phyloP scores from a whole-genome alignment of 2,888 invertebrate species.

The Andrena haemorrhoa region DNA sequence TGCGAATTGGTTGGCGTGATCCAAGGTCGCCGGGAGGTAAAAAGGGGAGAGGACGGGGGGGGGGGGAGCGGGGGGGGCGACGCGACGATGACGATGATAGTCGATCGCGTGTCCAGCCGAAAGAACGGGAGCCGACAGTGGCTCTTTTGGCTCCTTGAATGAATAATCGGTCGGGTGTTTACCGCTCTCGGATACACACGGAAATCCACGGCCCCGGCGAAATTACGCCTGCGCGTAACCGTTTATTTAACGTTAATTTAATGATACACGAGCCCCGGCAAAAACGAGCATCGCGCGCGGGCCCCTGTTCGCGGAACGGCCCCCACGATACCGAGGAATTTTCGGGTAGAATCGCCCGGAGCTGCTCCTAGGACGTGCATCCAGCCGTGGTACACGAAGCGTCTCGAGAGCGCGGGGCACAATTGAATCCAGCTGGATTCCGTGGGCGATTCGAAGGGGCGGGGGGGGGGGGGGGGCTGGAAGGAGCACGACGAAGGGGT shows the following conservation, averaged over 20 bases:
- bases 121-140: constrained; percentile 81
- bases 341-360: constrained; percentile 26
- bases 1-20: constrained; percentile 80
- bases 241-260: constrained; percentile 81
- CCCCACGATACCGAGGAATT: constrained; percentile 54
- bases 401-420: background rate
- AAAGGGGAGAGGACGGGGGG: constrained; percentile 8
- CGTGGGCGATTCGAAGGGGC: background rate
- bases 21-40: constrained; percentile 76
- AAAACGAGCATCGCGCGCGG: constrained; percentile 49
- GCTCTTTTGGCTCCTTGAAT: constrained; percentile 79
- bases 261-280: constrained; percentile 75
- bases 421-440: background rate
- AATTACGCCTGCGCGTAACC: constrained; percentile 80
- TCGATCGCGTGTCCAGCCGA: constrained; percentile 81
- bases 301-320: constrained; percentile 73
- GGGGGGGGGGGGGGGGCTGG: no score
- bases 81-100: constrained; percentile 47
- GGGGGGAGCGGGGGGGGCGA: constrained; percentile 17
- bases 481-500: background rate
- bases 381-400: constrained; percentile 5
- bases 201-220: constrained; percentile 59
- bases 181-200: constrained; percentile 67
- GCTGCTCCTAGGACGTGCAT: background rate
- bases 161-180: constrained; percentile 79